phyloP scores from a whole-genome alignment of 2,888 invertebrate species.

The Chloromyia formosa region DNA sequence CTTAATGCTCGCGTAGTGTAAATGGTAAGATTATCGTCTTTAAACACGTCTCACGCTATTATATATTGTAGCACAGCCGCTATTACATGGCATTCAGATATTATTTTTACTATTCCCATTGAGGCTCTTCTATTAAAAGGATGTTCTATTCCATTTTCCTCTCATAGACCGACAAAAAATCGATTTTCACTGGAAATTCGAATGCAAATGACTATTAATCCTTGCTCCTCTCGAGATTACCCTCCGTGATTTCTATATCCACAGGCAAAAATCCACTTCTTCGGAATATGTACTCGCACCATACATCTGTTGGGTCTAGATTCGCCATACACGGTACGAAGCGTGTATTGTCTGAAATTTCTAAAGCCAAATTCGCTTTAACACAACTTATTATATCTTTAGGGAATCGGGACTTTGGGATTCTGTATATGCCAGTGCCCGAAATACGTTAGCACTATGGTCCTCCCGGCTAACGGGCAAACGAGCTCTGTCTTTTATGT shows the following conservation, averaged over 20 bases:
- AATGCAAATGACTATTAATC: neutral
- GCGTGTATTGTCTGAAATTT: neutral
- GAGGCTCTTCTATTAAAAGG: neutral
- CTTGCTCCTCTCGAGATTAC: neutral
- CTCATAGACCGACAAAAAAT: neutral
- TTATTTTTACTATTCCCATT: neutral
- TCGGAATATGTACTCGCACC: neutral
- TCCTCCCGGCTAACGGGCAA: neutral
- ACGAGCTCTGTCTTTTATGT: slow-evolving; percentile 7
- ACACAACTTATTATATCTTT: neutral
- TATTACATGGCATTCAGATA: neutral
- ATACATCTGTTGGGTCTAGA: neutral
- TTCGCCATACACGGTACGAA: neutral
- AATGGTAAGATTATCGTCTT: too few species aligned
- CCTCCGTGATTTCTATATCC: neutral
- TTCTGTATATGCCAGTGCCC: neutral
- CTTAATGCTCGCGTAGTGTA: too few species aligned
- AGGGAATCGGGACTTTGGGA: neutral
- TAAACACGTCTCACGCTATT: too few species aligned
- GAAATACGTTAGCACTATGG: neutral
- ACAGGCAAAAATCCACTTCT: neutral
- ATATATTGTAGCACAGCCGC: neutral
- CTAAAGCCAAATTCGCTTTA: neutral
- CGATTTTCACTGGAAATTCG: neutral
- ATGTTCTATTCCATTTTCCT: neutral